Evolutionary conservation across 2,888 invertebrate genomes (phyloP).

Genomic region (Lycia hirtaria): DNA sequence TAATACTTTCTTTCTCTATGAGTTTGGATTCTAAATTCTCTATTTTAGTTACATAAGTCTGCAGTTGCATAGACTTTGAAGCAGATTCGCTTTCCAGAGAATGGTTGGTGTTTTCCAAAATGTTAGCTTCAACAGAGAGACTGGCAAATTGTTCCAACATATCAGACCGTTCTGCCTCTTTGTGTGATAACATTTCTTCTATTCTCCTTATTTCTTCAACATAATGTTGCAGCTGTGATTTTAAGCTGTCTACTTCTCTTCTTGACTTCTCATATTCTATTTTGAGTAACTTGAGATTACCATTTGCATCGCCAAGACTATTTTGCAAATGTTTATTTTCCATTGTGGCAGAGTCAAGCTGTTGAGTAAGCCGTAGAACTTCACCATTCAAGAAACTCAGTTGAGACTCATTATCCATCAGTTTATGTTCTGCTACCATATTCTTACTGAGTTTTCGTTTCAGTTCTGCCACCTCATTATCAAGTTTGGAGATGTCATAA

Average conservation of each 20-base stretch:
- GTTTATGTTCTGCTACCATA: constrained; percentile 77
- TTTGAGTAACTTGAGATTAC: constrained; percentile 86
- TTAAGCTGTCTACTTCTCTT: constrained; percentile 90
- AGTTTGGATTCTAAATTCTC: constrained; percentile 88
- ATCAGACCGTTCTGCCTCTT: constrained; percentile 92
- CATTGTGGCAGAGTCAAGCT: constrained; percentile 85
- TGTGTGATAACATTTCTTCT: constrained; percentile 89
- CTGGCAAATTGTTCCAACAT: constrained; percentile 92
- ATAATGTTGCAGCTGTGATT: constrained; percentile 92
- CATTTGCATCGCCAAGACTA: constrained; percentile 87
- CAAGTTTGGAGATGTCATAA: constrained; percentile 81
- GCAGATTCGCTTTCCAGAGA: constrained; percentile 91
- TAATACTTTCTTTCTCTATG: constrained; percentile 72
- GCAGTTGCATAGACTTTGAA: constrained; percentile 87
- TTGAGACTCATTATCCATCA: constrained; percentile 82
- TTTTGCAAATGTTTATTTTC: constrained; percentile 91
- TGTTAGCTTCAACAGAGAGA: constrained; percentile 91
- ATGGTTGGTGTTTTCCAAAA: constrained; percentile 92
- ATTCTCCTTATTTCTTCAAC: constrained; percentile 92
- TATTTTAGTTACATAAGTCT: constrained; percentile 79
- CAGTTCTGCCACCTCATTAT: constrained; percentile 83
- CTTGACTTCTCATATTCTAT: constrained; percentile 89
- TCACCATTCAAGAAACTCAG: constrained; percentile 86
- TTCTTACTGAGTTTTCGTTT: constrained; percentile 81
- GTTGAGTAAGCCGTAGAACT: constrained; percentile 81